A percentile compares a stretch with the other conserved stretches of the same genome.
phyloP scores from a whole-genome alignment of 1,140 invertebrate genomes.

The Campoletis sonorensis region DNA sequence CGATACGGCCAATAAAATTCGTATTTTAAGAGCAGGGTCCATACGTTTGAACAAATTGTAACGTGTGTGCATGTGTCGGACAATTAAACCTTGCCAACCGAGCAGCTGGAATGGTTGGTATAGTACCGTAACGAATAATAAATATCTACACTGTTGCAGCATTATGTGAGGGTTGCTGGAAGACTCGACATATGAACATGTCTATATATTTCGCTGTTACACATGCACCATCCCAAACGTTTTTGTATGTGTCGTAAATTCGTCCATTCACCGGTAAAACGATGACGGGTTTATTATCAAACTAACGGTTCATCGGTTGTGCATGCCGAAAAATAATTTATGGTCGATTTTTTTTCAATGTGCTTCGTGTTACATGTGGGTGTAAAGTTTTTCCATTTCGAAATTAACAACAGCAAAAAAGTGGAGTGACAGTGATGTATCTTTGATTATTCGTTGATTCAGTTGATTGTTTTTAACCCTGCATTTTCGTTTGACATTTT shows the following conservation, averaged over 20 bases:
- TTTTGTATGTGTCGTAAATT: background rate
- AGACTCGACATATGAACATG: background rate
- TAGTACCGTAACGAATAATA: constrained; percentile 7
- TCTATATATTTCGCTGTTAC: background rate
- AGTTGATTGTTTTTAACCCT: too few species aligned
- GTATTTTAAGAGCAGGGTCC: background rate
- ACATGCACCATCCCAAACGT: background rate
- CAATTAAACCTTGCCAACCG: constrained; percentile 10
- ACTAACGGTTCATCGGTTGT: background rate
- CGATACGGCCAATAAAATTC: constrained; percentile 7
- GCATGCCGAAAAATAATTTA: background rate
- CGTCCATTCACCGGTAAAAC: constrained; percentile 1
- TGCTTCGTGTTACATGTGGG: background rate
- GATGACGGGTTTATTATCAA: constrained; percentile 8
- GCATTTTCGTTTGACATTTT: too few species aligned
- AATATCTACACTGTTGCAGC: background rate
- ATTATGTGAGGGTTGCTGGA: background rate
- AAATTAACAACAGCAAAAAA: too few species aligned
- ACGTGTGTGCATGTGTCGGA: constrained; percentile 12
- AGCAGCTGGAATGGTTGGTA: background rate
- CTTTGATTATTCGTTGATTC: too few species aligned
- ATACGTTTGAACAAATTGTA: constrained; percentile 8
- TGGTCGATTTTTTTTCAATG: background rate
- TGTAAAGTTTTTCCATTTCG: too few species aligned
- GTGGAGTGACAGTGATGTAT: too few species aligned